Percentiles rank a stretch among this genome's conserved stretches.
These are phyloP conservation scores for Gymnocephalus cernua DNA, from an alignment of 2,113 vertebrate species.

Conservation along the genomic window DNA sequence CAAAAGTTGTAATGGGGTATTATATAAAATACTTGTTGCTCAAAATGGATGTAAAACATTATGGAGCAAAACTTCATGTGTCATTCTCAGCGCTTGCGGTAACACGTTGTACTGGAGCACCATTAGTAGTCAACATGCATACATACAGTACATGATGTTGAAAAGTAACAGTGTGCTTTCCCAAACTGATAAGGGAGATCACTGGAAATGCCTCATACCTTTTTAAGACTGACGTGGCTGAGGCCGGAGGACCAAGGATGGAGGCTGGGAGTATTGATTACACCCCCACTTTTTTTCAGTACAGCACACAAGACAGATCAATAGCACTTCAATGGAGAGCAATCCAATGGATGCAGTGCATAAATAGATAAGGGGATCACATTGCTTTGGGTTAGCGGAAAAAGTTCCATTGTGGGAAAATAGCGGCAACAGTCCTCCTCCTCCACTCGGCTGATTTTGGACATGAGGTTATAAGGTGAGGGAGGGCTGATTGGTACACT, in stretches of 20 bases:
- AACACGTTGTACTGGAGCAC: no score
- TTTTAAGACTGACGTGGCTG: slow-evolving; percentile 9
- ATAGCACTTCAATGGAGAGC: slow-evolving; percentile 62
- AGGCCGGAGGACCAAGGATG: slow-evolving; percentile 7
- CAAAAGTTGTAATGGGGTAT: no score
- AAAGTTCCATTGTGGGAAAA: slow-evolving; percentile 46
- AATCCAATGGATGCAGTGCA: slow-evolving; percentile 52
- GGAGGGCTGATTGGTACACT: slow-evolving; percentile 7
- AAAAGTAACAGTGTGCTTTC: neutral
- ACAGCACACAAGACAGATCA: slow-evolving; percentile 51
- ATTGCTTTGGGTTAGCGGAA: slow-evolving; percentile 47
- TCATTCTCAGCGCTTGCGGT: no score
- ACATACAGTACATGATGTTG: neutral
- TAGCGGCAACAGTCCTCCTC: neutral
- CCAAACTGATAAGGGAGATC: neutral
- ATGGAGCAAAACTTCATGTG: neutral
- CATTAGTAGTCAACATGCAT: neutral
- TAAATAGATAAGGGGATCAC: slow-evolving; percentile 67
- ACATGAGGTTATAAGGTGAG: slow-evolving; percentile 14
- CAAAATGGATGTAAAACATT: no score
- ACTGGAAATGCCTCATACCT: neutral
- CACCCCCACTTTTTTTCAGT: slow-evolving; percentile 2
- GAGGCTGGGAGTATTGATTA: slow-evolving; percentile 54
- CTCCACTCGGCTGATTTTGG: neutral
- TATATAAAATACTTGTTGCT: no score